phyloP scores from a whole-genome alignment of 2,797 vertebrate species.

The Macropus fuliginosus region DNA sequence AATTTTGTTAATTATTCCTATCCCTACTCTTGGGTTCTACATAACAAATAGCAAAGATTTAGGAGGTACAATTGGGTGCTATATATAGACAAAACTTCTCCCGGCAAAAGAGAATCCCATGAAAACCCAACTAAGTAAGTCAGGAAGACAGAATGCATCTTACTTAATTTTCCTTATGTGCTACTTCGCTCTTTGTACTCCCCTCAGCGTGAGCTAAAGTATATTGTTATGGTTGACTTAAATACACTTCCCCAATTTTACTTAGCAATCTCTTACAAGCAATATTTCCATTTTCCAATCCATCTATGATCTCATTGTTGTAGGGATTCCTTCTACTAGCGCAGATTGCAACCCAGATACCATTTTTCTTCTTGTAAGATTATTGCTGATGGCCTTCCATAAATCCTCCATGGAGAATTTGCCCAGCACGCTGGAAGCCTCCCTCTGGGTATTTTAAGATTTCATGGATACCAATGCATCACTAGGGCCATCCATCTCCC shows the following conservation, averaged over 20 bases:
- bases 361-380: not conserved
- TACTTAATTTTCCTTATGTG: not conserved
- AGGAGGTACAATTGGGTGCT: slow-evolving; percentile 1
- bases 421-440: not conserved
- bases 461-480: not conserved
- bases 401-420: not conserved
- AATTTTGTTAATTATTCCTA: not conserved
- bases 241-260: slow-evolving; percentile 1
- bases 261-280: slow-evolving; percentile 35
- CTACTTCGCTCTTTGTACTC: slow-evolving; percentile 5
- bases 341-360: not conserved
- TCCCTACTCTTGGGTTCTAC: not conserved
- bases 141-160: not conserved
- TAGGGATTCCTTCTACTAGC: not conserved
- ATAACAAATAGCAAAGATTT: slow-evolving; percentile 1
- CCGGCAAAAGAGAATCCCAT: slow-evolving; percentile 16
- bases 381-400: not conserved
- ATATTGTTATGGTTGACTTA: not conserved
- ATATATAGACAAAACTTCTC: slow-evolving; percentile 19
- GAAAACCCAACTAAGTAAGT: slow-evolving; percentile 11
- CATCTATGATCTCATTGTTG: not conserved
- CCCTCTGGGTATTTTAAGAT: not conserved
- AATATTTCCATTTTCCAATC: not conserved
- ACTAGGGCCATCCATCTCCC: not conserved
- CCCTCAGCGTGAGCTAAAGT: slow-evolving; percentile 8